Conservation (phyloP, 2,888 invertebrate species). For the Cataglyphis rosenhaueri region DNA sequence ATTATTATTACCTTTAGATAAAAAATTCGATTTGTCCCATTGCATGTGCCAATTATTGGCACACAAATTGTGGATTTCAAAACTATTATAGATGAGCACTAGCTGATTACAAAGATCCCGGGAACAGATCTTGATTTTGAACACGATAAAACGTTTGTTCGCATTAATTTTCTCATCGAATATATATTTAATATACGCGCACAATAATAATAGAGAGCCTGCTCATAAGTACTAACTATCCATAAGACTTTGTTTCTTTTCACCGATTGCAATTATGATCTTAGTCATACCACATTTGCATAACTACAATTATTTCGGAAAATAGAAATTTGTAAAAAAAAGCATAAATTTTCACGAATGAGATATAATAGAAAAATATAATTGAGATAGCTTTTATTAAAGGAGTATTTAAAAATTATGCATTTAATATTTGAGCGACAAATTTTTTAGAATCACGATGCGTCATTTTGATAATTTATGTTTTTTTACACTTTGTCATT, state of each 20-base stretch:
- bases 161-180: not conserved
- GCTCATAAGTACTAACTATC: not conserved
- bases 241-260: not conserved
- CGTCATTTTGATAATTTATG: not conserved
- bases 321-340: not conserved
- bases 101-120: not conserved
- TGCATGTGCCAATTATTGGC: not conserved
- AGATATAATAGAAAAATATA: not conserved
- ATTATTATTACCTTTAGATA: conserved; percentile 11
- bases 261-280: not conserved
- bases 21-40: conserved; percentile 15
- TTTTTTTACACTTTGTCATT: not conserved
- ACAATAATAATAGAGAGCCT: not conserved
- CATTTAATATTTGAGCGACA: not conserved
- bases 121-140: not conserved
- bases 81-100: not conserved
- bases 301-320: not conserved
- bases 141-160: not conserved
- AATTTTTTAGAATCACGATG: not conserved
- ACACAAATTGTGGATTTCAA: not conserved
- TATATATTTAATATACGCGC: not conserved
- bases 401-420: not conserved
- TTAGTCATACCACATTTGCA: not conserved
- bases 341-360: not conserved
- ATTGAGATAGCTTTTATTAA: not conserved